Evolutionary conservation across 1,140 invertebrate genomes (phyloP), one percentile per base, ranked within the genome.

Genomic region (Dreissena polymorpha): DNA sequence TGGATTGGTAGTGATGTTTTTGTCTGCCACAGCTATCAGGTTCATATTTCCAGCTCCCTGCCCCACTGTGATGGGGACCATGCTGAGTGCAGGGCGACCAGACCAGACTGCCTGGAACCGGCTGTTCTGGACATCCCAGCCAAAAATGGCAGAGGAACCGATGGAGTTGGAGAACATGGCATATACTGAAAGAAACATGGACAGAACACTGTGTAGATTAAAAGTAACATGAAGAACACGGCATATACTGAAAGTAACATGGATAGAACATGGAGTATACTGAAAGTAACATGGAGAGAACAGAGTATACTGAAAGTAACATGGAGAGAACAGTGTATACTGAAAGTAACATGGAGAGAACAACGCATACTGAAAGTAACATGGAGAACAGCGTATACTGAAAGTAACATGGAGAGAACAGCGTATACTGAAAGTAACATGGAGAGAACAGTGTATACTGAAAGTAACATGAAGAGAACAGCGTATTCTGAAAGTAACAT

Each of bases 141-240:
- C 78, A 83, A 87, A 90, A 16, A 92, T 87, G 1, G 83, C 85
- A 14, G 91, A 92, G n/a, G 87, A 80, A 23, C 89, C 89, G 50
- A 88, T 87, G 29, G 68, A 74, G 81, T 90, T 90, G 57, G 90
- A 86, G 72, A 91, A 85, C 8, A 86, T 78, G 7, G 91, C 73
- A 65, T 90, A 86, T 8, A 86, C 91, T 91, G 85, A 60, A 86
- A 85, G 27, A 25, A 64, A 78, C 65, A 73, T 29, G 0, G 68
- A 80, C 25, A 74, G 18, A 27, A 70, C 18, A 60, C 18, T n/a
- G 23, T 10, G 23, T 3, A 51, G 50, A 76, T 16, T 67, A 27
- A 51, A 68, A 57, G 18, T 27, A 76, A 77, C 65, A 73, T 29
- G 57, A 90, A 86, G 72, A 91, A 85, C 8, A 86, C 80, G 7